Evolutionary conservation across 1,140 invertebrate genomes (phyloP).

Genomic region (Adoxophyes honmai): DNA sequence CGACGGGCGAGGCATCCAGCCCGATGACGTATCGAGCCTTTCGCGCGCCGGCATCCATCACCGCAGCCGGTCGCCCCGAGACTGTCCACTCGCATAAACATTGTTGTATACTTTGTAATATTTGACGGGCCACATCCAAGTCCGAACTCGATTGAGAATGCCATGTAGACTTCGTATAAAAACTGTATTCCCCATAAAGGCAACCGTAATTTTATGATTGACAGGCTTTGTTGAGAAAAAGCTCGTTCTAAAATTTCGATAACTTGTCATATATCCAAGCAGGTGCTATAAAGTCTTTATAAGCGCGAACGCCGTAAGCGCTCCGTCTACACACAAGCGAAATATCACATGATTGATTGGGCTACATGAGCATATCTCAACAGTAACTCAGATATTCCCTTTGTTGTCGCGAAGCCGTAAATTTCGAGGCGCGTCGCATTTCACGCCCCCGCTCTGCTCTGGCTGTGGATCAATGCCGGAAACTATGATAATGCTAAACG

Average conservation of each 20-base stretch:
- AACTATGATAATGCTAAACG: not conserved
- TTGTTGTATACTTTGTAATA: not conserved
- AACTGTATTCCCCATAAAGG: too few relatives aligned
- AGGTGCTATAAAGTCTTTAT: too few relatives aligned
- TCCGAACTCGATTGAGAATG: too few relatives aligned
- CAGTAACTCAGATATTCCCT: conserved; percentile 15
- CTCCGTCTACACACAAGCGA: too few relatives aligned
- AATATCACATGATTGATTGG: not conserved
- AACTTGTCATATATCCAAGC: too few relatives aligned
- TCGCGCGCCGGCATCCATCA: not conserved
- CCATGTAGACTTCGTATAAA: too few relatives aligned
- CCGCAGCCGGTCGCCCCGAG: not conserved
- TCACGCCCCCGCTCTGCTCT: not conserved
- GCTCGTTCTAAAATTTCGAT: too few relatives aligned
- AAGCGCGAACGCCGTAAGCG: too few relatives aligned
- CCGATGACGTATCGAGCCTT: conserved; percentile 11
- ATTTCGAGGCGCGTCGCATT: conserved; percentile 10
- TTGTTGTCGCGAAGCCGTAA: conserved; percentile 25
- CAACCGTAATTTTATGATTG: too few relatives aligned
- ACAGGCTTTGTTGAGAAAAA: too few relatives aligned
- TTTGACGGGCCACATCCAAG: not conserved
- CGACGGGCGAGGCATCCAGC: not conserved
- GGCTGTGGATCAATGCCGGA: not conserved
- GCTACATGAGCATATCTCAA: conserved; percentile 1
- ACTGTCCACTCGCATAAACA: not conserved